Conservation (phyloP, 64 coral and sea anemone genomes). For the Montipora foliosa region DNA sequence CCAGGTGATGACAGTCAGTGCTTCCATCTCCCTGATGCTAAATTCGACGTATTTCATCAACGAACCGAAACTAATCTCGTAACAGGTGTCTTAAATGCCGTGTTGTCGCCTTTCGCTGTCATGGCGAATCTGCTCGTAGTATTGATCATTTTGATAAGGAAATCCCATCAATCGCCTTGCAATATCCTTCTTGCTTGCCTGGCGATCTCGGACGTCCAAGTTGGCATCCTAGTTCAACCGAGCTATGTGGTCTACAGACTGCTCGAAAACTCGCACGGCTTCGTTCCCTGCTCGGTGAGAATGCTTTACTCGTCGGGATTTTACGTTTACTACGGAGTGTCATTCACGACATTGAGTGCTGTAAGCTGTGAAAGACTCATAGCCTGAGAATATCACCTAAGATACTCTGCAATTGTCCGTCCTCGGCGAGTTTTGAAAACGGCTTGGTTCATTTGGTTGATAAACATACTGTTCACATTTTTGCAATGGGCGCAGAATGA, state of each 20-base stretch:
- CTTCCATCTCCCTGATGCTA: conserved; percentile 45
- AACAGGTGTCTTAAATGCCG: no score
- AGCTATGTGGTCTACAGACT: conserved; percentile 65
- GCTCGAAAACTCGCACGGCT: conserved; percentile 64
- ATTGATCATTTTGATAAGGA: no score
- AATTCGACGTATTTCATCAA: conserved; percentile 31
- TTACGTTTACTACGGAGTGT: conserved; percentile 80
- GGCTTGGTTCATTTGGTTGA: no score
- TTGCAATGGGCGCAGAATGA: neutral
- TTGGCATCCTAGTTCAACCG: conserved; percentile 75
- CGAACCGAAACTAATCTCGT: neutral
- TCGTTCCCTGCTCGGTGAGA: conserved; percentile 75
- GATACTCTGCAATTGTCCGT: neutral
- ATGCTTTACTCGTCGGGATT: conserved; percentile 76
- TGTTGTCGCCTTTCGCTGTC: no score
- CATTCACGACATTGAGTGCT: conserved; percentile 80
- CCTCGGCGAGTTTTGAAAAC: no score
- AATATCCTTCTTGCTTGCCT: conserved; percentile 74
- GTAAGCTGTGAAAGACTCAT: conserved; percentile 79
- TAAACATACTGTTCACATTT: no score
- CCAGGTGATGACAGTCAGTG: neutral
- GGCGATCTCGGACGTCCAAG: conserved; percentile 69
- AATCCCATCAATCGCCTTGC: conserved; percentile 54
- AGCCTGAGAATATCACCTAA: conserved; percentile 51
- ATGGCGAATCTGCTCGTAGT: no score